Evolutionary conservation across 2,888 invertebrate genomes (phyloP).

Genomic region (Athrips mouffetella): DNA sequence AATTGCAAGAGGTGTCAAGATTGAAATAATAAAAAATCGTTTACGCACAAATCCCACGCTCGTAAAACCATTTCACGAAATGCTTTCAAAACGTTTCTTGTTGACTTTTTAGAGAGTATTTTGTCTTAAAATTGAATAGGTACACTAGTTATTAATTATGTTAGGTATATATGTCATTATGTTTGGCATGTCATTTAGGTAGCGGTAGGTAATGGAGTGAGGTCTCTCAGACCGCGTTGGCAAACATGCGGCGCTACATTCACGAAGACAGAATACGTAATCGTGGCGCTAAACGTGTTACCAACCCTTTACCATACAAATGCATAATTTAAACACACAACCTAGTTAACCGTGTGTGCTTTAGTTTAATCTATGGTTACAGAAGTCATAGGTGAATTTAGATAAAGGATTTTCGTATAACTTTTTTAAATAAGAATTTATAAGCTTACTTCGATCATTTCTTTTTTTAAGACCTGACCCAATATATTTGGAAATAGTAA

Average conservation of each 20-base stretch:
- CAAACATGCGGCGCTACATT: conserved; percentile 50
- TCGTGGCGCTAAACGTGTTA: conserved; percentile 43
- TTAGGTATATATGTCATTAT: neutral
- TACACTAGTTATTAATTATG: neutral
- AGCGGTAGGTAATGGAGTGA: conserved; percentile 28
- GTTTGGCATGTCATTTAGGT: neutral
- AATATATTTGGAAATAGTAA: no score
- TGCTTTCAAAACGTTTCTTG: conserved; percentile 62
- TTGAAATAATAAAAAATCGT: conserved; percentile 45
- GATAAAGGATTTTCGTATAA: no score
- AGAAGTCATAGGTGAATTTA: neutral
- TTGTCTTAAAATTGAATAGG: conserved; percentile 24
- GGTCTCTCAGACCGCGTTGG: conserved; percentile 42
- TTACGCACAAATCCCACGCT: conserved; percentile 77
- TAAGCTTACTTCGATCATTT: neutral
- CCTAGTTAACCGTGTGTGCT: neutral
- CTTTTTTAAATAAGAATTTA: neutral
- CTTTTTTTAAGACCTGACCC: neutral
- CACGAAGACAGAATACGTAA: conserved; percentile 57
- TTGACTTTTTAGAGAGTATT: conserved; percentile 27
- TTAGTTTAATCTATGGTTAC: neutral
- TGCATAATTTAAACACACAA: conserved; percentile 16
- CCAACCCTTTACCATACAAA: conserved; percentile 29
- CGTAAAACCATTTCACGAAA: conserved; percentile 78
- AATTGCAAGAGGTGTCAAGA: conserved; percentile 60